Evolutionary conservation across 2,888 invertebrate species (phyloP).

Genomic region (Chalcis sispes): DNA sequence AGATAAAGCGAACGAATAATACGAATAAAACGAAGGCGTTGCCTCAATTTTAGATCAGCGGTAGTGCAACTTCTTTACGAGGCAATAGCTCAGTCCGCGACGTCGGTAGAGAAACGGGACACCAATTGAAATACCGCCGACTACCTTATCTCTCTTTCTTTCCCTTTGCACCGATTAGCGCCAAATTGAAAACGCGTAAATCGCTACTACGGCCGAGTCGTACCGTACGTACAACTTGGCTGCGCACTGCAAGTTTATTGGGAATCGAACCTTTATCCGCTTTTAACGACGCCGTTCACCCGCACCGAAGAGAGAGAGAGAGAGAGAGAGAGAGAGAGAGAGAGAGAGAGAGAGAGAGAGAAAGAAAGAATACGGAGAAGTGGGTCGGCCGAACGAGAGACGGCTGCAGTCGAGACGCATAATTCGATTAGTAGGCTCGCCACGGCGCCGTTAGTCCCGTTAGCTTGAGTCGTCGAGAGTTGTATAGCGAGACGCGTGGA

Average conservation of each 20-base stretch:
- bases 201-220: not conserved
- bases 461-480: too few species aligned
- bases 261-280: constrained; percentile 28
- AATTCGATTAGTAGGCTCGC: constrained; percentile 49
- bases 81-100: too few species aligned
- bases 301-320: constrained; percentile 1
- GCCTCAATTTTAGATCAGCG: constrained; percentile 9
- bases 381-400: too few species aligned
- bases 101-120: too few species aligned
- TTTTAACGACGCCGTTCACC: constrained; percentile 44
- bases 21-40: too few species aligned
- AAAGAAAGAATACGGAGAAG: not conserved
- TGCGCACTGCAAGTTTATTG: too few species aligned
- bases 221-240: too few species aligned
- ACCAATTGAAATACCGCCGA: too few species aligned
- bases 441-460: constrained; percentile 21
- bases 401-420: not conserved
- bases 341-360: constrained; percentile 3
- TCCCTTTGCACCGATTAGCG: not conserved
- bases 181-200: constrained; percentile 35
- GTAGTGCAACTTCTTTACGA: constrained; percentile 21
- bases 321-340: too few species aligned
- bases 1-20: not conserved
- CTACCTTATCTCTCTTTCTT: too few species aligned
- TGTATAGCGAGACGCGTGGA: not conserved